Evolutionary conservation across 2,888 invertebrate species (phyloP), one percentile per base, ranked within the genome.

Genomic region (Latrodectus hesperus): DNA sequence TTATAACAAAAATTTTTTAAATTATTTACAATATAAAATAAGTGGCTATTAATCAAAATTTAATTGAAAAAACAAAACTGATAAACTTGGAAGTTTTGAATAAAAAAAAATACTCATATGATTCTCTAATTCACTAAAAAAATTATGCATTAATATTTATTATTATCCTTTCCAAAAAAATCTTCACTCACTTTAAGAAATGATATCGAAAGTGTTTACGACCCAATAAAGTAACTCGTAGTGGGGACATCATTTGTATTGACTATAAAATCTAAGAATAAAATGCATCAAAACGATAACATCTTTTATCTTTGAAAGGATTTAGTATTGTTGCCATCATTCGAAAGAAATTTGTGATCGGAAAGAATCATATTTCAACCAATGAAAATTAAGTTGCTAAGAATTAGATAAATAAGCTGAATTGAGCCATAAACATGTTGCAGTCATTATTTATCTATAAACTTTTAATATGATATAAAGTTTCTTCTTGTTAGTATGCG

Each of bases 231-330:
- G 73, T 65, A 81, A 73, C 73, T 81, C 65, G 73, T 55, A 81
- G 64, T 64, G 52, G 67, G 53, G 65, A 49, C 65, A 81, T 74
- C 73, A 73, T 74, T 73, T 81, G 81, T 74, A 74, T 81, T 64
- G 80, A 80, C 80, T 80, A 80, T 80, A 81, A 81, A 81, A 77
- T 65, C 73, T 65, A 81, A 81, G 81, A 81, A 73, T 81, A 81
- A 81, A 60, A 81, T 73, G 65, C 73, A 49, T 67, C 73, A 52
- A 52, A 73, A 60, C 73, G 73, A 81, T 81, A 81, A 74, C 73
- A 81, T 81, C 73, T 81, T 81, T 81, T 81, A 73, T 81, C 73
- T 77, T 52, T 68, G 26, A 53, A 77, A 77, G 49, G 67, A 67
- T 67, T 68, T 76, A 70, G 51, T 73, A 64, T 52, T 73, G 65